Evolutionary conservation across 53 echinoderm and acorn worm species (phyloP).

Genomic region (Crossaster papposus): DNA sequence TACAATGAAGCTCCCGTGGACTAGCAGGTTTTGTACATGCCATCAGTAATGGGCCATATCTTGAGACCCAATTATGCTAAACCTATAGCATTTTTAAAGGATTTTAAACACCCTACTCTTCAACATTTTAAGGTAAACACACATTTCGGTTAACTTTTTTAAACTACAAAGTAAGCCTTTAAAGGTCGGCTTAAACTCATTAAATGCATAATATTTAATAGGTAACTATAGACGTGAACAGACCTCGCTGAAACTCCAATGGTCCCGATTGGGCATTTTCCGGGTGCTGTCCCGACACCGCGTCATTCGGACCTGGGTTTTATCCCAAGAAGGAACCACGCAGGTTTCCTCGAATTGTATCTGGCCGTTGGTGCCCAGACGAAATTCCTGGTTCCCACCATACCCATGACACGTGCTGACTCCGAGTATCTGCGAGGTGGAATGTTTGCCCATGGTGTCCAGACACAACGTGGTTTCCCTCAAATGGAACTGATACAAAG

Average conservation of each 20-base stretch:
- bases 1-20: too few relatives aligned
- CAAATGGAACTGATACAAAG: constrained; percentile 62
- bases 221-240: neutral
- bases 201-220: too few relatives aligned
- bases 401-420: constrained; percentile 82
- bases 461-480: constrained; percentile 64
- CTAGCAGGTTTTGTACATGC: too few relatives aligned
- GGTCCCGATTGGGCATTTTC: neutral
- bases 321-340: constrained; percentile 20
- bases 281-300: constrained; percentile 29
- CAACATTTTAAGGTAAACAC: too few relatives aligned
- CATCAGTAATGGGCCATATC: too few relatives aligned
- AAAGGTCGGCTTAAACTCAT: too few relatives aligned
- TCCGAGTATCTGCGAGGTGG: constrained; percentile 49
- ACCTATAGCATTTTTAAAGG: too few relatives aligned
- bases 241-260: constrained; percentile 37
- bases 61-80: too few relatives aligned
- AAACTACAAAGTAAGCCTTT: too few relatives aligned
- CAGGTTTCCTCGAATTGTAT: constrained; percentile 72
- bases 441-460: constrained; percentile 74
- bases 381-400: constrained; percentile 91
- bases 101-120: too few relatives aligned
- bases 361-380: constrained; percentile 62
- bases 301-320: neutral
- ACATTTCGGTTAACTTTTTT: too few relatives aligned